A percentile compares a stretch with the other conserved stretches of the same genome.
phyloP scores from a whole-genome alignment of 2,113 vertebrate species.

The Cryptomyrus ogoouensis region DNA sequence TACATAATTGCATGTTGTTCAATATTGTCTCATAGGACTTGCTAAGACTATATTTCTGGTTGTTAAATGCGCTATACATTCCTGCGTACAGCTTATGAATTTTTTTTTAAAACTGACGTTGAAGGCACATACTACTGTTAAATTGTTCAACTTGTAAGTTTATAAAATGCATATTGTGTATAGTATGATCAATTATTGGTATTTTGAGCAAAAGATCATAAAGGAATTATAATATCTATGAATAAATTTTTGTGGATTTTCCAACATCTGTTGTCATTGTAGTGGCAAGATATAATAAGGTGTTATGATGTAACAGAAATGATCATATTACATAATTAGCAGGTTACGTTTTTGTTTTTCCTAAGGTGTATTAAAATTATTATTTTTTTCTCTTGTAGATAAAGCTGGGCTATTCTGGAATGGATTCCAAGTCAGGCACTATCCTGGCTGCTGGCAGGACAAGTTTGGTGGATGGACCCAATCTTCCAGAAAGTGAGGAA shows the following conservation, averaged over 20 bases:
- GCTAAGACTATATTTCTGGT: neutral
- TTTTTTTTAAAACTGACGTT: neutral
- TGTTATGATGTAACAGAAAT: neutral
- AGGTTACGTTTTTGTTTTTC: neutral
- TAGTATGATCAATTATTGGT: neutral
- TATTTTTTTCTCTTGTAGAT: conserved; percentile 29
- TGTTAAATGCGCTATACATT: neutral
- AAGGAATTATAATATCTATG: neutral
- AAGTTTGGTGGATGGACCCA: conserved; percentile 54
- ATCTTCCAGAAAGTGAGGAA: conserved; percentile 40
- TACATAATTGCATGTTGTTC: neutral
- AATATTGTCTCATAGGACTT: neutral
- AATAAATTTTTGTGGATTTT: neutral
- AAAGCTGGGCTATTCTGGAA: conserved; percentile 57
- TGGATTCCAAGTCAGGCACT: conserved; percentile 58
- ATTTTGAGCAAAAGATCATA: neutral
- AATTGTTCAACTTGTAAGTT: neutral
- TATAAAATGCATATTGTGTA: neutral
- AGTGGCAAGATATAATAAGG: neutral
- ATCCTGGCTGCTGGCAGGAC: conserved; percentile 57
- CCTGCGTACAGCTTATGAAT: neutral
- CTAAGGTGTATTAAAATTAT: neutral
- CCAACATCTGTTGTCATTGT: neutral
- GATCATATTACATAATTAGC: neutral
- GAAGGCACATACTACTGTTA: neutral